These are phyloP conservation scores for Drosophila insularis DNA, from an alignment of 1,140 invertebrate genomes.

Conservation along the genomic window DNA sequence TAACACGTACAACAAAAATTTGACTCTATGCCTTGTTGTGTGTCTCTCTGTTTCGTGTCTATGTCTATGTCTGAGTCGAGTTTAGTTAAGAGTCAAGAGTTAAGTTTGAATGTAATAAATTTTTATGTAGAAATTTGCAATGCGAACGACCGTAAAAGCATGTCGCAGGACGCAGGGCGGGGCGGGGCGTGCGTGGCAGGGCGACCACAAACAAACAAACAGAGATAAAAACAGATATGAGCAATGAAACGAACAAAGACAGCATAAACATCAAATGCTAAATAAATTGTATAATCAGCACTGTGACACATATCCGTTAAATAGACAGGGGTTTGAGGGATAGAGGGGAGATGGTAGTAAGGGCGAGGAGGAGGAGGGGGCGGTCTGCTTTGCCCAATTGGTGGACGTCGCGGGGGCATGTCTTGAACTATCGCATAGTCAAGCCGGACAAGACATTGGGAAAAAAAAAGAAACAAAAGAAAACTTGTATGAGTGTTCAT, in stretches of 20 bases:
- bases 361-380: not conserved
- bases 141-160: not conserved
- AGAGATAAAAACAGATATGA: slow-evolving; percentile 2
- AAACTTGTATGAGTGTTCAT: not conserved
- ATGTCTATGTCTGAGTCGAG: not conserved
- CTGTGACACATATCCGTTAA: slow-evolving; percentile 51
- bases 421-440: slow-evolving; percentile 6
- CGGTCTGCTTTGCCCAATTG: not conserved
- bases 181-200: too few relatives aligned
- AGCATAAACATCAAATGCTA: slow-evolving; percentile 18
- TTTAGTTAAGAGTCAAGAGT: not conserved
- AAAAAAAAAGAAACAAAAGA: too few relatives aligned
- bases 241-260: not conserved
- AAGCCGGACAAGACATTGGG: slow-evolving; percentile 12
- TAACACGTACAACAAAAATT: slow-evolving; percentile 42
- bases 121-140: slow-evolving; percentile 47
- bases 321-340: not conserved
- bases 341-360: not conserved
- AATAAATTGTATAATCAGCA: slow-evolving; percentile 53
- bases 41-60: slow-evolving; percentile 13
- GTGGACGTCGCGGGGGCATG: not conserved
- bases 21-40: slow-evolving; percentile 27
- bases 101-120: slow-evolving; percentile 38
- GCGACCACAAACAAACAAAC: not conserved
- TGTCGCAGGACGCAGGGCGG: too few relatives aligned